Percentiles rank a stretch among this genome's conserved stretches.
Evolutionary conservation across 2,888 invertebrate species (phyloP).

Genomic region (Hedychridium roseum): DNA sequence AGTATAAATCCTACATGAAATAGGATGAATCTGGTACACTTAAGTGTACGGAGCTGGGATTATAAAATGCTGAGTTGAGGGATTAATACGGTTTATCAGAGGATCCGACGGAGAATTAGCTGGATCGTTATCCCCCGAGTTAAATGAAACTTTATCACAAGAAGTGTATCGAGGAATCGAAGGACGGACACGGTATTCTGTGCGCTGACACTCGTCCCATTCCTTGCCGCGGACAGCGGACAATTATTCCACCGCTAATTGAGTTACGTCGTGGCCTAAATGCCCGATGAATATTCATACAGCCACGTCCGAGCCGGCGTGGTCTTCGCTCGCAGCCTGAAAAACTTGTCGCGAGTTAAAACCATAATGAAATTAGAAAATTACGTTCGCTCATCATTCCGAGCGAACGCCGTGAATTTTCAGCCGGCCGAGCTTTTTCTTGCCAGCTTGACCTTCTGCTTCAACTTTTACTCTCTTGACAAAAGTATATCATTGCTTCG

Average conservation of each 20-base stretch:
- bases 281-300: constrained; percentile 57
- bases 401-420: constrained; percentile 34
- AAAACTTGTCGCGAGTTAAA: constrained; percentile 45
- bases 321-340: constrained; percentile 23
- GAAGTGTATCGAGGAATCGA: constrained; percentile 44
- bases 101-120: too few species aligned
- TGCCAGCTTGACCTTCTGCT: constrained; percentile 5
- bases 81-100: too few species aligned
- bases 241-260: constrained; percentile 55
- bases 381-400: constrained; percentile 39
- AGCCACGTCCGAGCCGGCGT: constrained; percentile 11
- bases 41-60: too few species aligned
- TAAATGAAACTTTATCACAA: too few species aligned
- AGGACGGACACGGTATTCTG: constrained; percentile 24
- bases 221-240: constrained; percentile 41
- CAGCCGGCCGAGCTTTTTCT: background rate
- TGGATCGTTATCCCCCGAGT: too few species aligned
- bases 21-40: too few species aligned
- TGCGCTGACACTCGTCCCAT: constrained; percentile 28
- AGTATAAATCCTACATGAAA: too few species aligned
- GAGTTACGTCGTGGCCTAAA: constrained; percentile 54
- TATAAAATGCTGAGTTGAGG: too few species aligned
- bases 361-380: constrained; percentile 44
- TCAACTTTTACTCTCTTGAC: too few species aligned
- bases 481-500: too few species aligned